Conservation (phyloP, 2,797 vertebrate genomes). For the Lepidocolaptes lacrymiger region DNA sequence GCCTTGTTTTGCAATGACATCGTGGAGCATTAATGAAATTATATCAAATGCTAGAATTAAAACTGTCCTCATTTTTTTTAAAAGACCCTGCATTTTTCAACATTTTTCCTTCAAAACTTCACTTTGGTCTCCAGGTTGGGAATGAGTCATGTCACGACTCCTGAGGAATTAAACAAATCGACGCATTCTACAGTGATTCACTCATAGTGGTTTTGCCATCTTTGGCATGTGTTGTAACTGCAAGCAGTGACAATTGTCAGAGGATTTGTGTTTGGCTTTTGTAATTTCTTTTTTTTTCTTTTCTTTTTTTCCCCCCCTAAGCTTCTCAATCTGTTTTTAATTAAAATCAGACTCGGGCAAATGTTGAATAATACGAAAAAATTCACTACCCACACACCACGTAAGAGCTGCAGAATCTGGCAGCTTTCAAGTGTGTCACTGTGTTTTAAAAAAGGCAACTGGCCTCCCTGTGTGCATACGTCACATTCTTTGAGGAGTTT, state of each 20-base stretch:
- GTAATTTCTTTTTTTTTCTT: conserved; percentile 29
- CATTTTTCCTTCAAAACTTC: neutral
- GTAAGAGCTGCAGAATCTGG: conserved; percentile 60
- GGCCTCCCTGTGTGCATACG: conserved; percentile 19
- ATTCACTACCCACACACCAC: conserved; percentile 38
- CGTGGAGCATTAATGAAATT: neutral
- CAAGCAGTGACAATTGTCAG: neutral
- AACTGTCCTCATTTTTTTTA: neutral
- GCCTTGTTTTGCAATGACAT: neutral
- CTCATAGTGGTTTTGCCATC: conserved; percentile 2
- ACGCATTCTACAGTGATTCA: neutral
- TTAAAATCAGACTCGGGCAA: conserved; percentile 63
- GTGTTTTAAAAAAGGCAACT: conserved; percentile 49
- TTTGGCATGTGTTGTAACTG: conserved; percentile 12
- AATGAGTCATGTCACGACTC: conserved; percentile 10
- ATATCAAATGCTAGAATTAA: neutral
- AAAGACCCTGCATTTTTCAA: neutral
- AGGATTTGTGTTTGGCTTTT: conserved; percentile 46
- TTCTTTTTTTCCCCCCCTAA: neutral
- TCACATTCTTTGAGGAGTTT: conserved; percentile 46
- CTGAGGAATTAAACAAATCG: neutral
- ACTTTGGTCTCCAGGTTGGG: neutral
- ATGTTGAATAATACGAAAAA: conserved; percentile 42
- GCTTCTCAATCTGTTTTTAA: conserved; percentile 64
- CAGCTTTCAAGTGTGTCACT: conserved; percentile 38